These are phyloP conservation scores for Heliothis subflexa DNA, from an alignment of 1,140 invertebrate species.

Conservation along the genomic window DNA sequence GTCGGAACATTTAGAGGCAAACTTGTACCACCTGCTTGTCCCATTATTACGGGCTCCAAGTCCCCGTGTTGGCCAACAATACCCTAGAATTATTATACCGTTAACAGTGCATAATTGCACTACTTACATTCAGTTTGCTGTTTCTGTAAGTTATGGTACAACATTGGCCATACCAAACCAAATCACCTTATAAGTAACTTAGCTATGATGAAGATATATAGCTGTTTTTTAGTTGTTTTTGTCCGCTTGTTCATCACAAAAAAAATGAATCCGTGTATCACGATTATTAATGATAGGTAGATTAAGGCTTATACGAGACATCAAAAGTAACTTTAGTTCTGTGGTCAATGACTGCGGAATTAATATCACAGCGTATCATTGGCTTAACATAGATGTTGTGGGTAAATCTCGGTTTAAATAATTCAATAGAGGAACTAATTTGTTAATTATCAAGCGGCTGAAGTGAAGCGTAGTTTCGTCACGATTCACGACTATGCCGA, in stretches of 20 bases:
- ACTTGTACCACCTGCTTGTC: constrained; percentile 18
- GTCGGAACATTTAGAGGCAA: constrained; percentile 21
- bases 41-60: constrained; percentile 24
- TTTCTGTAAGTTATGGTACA: constrained; percentile 29
- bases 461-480: constrained; percentile 52
- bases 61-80: constrained; percentile 31
- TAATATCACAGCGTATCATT: background rate
- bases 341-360: constrained; percentile 20
- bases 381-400: constrained; percentile 34
- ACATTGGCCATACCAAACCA: background rate
- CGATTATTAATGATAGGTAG: constrained; percentile 29
- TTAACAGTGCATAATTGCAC: constrained; percentile 40
- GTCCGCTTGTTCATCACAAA: constrained; percentile 7
- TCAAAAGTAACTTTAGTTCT: background rate
- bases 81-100: constrained; percentile 31
- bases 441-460: constrained; percentile 61
- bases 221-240: constrained; percentile 24
- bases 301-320: background rate
- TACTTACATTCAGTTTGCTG: constrained; percentile 25
- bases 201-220: background rate
- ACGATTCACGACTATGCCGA: constrained; percentile 52
- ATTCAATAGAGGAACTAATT: constrained; percentile 65
- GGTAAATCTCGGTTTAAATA: constrained; percentile 51
- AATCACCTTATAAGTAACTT: constrained; percentile 27
- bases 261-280: constrained; percentile 35